A percentile compares a stretch with the other conserved stretches of the same genome.
Conservation (phyloP, 2,888 invertebrate species). For the Periphyllus acericola region DNA sequence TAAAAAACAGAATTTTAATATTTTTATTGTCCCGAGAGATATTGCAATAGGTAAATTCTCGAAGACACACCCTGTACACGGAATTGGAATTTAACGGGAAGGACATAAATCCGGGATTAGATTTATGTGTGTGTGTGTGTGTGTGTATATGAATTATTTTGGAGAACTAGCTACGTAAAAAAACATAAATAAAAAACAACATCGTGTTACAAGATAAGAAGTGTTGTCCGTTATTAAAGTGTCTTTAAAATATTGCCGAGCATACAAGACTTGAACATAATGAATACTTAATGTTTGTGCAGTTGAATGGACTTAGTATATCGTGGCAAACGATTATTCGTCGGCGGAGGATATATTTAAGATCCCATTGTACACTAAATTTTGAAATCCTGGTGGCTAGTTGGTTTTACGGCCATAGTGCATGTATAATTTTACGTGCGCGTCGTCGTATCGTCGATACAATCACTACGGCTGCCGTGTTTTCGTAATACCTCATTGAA, state of each 20-base stretch:
- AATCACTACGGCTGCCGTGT: too few relatives aligned
- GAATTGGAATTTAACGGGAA: background rate
- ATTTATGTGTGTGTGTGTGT: background rate
- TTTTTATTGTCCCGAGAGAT: too few relatives aligned
- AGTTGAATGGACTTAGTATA: constrained; percentile 16
- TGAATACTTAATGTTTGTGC: constrained; percentile 25
- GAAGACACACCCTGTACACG: too few relatives aligned
- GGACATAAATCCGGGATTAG: constrained; percentile 39
- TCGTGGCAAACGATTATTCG: constrained; percentile 10
- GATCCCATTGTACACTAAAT: background rate
- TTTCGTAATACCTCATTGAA: too few relatives aligned
- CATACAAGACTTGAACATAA: constrained; percentile 14
- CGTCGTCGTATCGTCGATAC: too few relatives aligned
- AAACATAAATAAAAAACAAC: constrained; percentile 3
- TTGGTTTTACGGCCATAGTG: background rate
- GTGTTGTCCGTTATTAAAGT: constrained; percentile 9
- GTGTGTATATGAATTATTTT: constrained; percentile 19
- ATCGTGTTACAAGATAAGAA: constrained; percentile 31
- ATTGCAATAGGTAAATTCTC: too few relatives aligned
- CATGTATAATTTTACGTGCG: too few relatives aligned
- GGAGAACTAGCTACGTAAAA: background rate
- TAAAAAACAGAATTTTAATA: too few relatives aligned
- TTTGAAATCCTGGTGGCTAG: background rate
- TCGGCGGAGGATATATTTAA: background rate
- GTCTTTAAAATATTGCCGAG: constrained; percentile 22